phyloP scores from a whole-genome alignment of 1,140 invertebrate species.

The Cydia fagiglandana region DNA sequence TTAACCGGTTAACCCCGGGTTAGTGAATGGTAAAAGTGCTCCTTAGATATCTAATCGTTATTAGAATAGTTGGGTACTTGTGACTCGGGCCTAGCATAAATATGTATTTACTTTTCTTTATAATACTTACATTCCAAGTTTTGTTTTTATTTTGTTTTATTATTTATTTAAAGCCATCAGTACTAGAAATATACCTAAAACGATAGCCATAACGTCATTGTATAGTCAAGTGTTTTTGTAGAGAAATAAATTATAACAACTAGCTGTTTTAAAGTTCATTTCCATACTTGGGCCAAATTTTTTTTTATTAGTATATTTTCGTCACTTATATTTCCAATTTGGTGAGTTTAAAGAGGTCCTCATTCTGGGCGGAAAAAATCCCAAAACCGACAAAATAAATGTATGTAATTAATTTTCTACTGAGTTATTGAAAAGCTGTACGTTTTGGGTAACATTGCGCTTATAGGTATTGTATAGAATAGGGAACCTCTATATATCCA shows the following conservation, averaged over 20 bases:
- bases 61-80: conserved; percentile 8
- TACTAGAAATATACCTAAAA: conserved; percentile 13
- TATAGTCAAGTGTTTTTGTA: not conserved
- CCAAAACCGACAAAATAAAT: no score
- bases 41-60: conserved; percentile 1
- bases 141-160: conserved; percentile 32
- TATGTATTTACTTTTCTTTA: conserved; percentile 27
- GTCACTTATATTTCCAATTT: no score
- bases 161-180: conserved; percentile 34
- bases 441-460: no score
- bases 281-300: not conserved
- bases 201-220: not conserved
- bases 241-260: not conserved
- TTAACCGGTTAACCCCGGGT: no score
- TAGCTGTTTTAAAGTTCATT: not conserved
- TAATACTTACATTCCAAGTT: conserved; percentile 38
- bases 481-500: no score
- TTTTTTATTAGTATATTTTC: no score
- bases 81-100: conserved; percentile 10
- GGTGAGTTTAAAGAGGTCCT: no score
- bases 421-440: no score
- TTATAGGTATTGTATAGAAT: no score
- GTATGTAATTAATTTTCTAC: no score
- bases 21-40: no score
- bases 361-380: no score